Base-by-base conservation (phyloP, 2,888 invertebrate species). In the Netelia melanura region DNA sequence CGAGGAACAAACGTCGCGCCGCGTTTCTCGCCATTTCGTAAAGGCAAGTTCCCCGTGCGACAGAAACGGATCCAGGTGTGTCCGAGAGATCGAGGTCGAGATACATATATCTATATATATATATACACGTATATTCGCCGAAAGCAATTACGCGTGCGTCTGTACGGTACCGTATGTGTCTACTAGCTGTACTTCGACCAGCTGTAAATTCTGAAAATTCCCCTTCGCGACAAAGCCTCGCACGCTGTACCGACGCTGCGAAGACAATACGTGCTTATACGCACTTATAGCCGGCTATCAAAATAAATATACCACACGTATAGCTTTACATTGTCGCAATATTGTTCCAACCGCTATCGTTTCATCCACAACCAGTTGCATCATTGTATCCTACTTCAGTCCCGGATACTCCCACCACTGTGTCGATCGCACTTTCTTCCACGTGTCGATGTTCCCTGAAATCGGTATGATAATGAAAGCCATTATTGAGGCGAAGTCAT, bases 41-140 rank as follows among this genome's bases (percentile, higher is more conserved):
- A 56, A 52, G 48, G 30, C 23, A 38, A 71, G 9, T 54, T 38
- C 38, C 8, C 2, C 21, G 30, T 65, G 56, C 30, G 48, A 65
- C 11, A 65, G 64, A 74, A 74, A 70, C 38, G 64, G 67, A 81
- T 72, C 70, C 71, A 77, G 77, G 74, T 70, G 79, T 74, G 82
- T 68, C 65, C 75, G 64, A 61, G 81, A 72, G 74, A 82, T 84
- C 82, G 83, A 72, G 80, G 25, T 43, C 58, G 21, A 21, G 21
- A 48, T 44, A 30, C 25, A 58, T 44, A 64, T 25, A 64, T 64
- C 10, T 38, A 38, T 30, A 61, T 74, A 56, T 17, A 70, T 70
- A 70, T 70, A 30, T 30, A 30, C 30, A 48, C 25, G 70, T 23
- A 72, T 80, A 72, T 80, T 80, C 80, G 80, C 17, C 44, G 80